Conservation (phyloP, 1,140 invertebrate genomes). For the Hyles euphorbiae region DNA sequence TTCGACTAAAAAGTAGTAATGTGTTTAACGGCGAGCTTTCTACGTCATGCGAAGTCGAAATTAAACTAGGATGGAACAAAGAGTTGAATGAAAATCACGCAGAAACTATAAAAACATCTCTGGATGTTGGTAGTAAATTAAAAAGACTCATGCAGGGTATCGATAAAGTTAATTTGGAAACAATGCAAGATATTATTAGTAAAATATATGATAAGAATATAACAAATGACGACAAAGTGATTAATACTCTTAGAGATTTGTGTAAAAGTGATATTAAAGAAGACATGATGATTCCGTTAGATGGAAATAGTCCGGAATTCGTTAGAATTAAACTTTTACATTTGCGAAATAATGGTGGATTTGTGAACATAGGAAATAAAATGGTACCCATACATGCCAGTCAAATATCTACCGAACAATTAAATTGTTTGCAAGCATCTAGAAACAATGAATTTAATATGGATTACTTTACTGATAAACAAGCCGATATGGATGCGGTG, state of each 20-base stretch:
- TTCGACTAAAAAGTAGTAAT: conserved; percentile 53
- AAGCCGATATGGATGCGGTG: conserved; percentile 43
- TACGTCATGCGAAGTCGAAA: conserved; percentile 38
- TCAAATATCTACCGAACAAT: conserved; percentile 60
- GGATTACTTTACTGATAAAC: conserved; percentile 39
- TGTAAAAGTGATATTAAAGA: conserved; percentile 32
- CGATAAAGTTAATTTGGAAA: conserved; percentile 34
- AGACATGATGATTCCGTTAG: conserved; percentile 24
- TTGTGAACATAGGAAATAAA: conserved; percentile 42
- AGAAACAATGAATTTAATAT: conserved; percentile 38
- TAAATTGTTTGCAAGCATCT: conserved; percentile 40
- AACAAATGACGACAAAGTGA: conserved; percentile 34
- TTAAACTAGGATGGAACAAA: conserved; percentile 54
- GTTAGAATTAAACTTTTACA: conserved; percentile 48
- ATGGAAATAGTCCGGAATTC: conserved; percentile 30
- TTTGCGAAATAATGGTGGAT: conserved; percentile 46
- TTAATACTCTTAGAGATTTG: conserved; percentile 36
- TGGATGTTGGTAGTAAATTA: conserved; percentile 35
- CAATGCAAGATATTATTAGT: conserved; percentile 39
- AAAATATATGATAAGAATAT: conserved; percentile 49
- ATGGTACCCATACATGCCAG: conserved; percentile 44
- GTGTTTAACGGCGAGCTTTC: conserved; percentile 49
- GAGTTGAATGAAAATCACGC: conserved; percentile 35
- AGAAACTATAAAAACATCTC: conserved; percentile 35
- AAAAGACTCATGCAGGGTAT: conserved; percentile 40